Conservation (phyloP, 2,888 invertebrate genomes). For the Patella depressa region DNA sequence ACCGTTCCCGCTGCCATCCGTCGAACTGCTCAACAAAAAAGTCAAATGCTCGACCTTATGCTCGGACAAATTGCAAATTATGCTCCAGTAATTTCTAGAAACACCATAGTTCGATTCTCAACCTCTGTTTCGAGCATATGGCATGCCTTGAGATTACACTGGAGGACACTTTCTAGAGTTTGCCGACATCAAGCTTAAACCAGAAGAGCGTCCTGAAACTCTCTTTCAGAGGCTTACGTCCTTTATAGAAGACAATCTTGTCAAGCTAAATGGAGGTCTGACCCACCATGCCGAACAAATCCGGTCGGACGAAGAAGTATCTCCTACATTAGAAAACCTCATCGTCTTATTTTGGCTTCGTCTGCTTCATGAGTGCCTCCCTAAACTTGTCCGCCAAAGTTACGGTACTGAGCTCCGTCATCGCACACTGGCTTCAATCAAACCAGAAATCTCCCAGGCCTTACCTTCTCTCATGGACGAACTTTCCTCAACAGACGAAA, state of each 20-base stretch:
- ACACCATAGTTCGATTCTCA: background rate
- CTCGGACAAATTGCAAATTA: conserved; percentile 3
- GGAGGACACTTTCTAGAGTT: no score
- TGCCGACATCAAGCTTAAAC: background rate
- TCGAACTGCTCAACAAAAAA: conserved; percentile 11
- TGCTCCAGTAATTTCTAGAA: background rate
- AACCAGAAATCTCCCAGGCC: background rate
- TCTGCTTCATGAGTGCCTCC: background rate
- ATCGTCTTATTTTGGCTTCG: conserved; percentile 18
- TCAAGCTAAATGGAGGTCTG: background rate
- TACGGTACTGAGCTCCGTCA: background rate
- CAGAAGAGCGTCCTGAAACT: background rate
- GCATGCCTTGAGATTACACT: background rate
- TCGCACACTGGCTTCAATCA: background rate
- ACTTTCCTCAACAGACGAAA: background rate
- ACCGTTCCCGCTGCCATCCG: background rate
- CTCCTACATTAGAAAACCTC: background rate
- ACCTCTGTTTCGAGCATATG: background rate
- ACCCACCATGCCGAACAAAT: background rate
- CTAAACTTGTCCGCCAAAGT: background rate
- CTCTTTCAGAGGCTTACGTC: background rate
- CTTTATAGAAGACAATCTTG: background rate
- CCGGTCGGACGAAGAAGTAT: background rate
- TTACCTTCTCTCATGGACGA: background rate
- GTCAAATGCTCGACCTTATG: background rate